phyloP scores from a whole-genome alignment of 2,888 invertebrate species.

The Lamellibrachia satsuma region DNA sequence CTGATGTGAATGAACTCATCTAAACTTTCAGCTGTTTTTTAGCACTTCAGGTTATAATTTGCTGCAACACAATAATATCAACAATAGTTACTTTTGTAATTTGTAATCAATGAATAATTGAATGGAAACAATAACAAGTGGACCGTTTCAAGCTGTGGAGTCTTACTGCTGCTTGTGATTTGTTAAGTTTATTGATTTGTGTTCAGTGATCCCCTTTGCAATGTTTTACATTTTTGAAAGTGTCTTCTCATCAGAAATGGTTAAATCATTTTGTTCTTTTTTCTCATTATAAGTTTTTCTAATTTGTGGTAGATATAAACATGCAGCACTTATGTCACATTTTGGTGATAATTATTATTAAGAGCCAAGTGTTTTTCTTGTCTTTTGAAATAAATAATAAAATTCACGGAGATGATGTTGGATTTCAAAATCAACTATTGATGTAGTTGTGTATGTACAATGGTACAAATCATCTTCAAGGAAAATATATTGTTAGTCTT shows the following conservation, averaged over 20 bases:
- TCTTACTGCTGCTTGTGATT: not conserved
- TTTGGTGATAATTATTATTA: too few species aligned
- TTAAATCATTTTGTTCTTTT: not conserved
- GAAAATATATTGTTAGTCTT: too few species aligned
- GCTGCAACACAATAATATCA: not conserved
- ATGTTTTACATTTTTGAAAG: not conserved
- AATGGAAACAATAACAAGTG: not conserved
- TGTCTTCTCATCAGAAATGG: not conserved
- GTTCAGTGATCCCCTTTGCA: not conserved
- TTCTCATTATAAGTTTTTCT: not conserved
- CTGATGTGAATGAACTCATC: not conserved
- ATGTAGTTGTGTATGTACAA: too few species aligned
- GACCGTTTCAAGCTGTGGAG: not conserved
- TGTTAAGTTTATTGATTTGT: not conserved
- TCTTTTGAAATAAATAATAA: too few species aligned
- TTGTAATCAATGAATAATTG: not conserved
- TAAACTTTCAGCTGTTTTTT: not conserved
- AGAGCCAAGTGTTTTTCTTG: too few species aligned
- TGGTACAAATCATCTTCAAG: too few species aligned
- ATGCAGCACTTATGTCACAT: too few species aligned
- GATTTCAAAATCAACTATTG: too few species aligned
- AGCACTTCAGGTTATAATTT: not conserved
- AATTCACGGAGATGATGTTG: too few species aligned
- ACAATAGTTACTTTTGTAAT: not conserved
- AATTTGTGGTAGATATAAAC: not conserved